Evolutionary conservation across 2,113 vertebrate species (phyloP).

Genomic region (Illadopsis cleaveri): DNA sequence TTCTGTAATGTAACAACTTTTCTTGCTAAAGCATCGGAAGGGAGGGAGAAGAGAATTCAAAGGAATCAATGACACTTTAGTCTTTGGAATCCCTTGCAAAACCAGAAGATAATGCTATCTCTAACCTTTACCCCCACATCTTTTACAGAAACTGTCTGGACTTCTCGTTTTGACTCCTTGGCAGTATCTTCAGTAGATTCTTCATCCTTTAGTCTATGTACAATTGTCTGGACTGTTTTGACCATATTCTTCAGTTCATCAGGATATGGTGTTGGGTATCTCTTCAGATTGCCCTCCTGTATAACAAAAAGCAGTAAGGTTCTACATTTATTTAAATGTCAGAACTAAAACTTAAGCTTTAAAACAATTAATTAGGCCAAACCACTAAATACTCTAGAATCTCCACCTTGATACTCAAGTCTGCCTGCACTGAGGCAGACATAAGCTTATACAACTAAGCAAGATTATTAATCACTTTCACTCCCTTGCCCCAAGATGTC

Average conservation of each 20-base stretch:
- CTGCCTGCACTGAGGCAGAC: not conserved
- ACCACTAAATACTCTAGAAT: not conserved
- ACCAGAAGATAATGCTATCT: not conserved
- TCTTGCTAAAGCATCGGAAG: not conserved
- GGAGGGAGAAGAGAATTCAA: not conserved
- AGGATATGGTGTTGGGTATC: slow-evolving; percentile 96
- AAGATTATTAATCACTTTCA: not conserved
- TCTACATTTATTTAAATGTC: not conserved
- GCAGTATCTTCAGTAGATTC: slow-evolving; percentile 83
- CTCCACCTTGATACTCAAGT: not conserved
- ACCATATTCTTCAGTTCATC: slow-evolving; percentile 99
- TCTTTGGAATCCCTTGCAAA: not conserved
- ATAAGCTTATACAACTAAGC: not conserved
- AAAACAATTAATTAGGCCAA: not conserved
- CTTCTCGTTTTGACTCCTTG: slow-evolving; percentile 82
- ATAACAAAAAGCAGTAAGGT: not conserved
- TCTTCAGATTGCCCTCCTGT: slow-evolving; percentile 96
- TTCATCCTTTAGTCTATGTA: slow-evolving; percentile 94
- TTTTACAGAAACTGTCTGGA: slow-evolving; percentile 83
- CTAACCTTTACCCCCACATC: slow-evolving; percentile 90
- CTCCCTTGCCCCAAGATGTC: not conserved
- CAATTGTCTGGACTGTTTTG: slow-evolving; percentile 97
- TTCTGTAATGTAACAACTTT: not conserved
- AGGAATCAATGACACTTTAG: not conserved
- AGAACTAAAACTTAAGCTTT: not conserved